Base-by-base conservation (phyloP, 2,113 vertebrate genomes). In the Psilopsiagon aurifrons region DNA sequence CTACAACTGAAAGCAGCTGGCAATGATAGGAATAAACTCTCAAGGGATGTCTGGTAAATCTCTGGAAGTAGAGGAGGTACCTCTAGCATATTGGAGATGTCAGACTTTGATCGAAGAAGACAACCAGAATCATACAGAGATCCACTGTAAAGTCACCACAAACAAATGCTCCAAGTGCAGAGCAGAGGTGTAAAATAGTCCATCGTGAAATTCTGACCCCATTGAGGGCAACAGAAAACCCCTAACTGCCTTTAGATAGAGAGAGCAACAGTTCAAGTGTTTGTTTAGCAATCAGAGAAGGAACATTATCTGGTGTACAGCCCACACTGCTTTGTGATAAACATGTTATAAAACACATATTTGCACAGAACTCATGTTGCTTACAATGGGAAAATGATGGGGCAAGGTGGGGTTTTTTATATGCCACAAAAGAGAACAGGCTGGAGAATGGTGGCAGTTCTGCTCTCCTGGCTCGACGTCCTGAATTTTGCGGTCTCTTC, bases 331-430 rank as follows among this genome's bases (percentile, higher is more conserved):
- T 93, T 83, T 57, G 25, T 44, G 80, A 78, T 93, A 92, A 93
- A 88, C 83, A 82, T 20, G 46, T 90, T 86, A 78, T 93, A 96
- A 96, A 94, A 25, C 52, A 89, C 80, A 11, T 64, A 83, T 95
- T 95, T 95, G 78, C 86, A 62, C 74, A 68, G 81, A 90, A 73
- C 44, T 82, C 62, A 10, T n/a, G 6, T 13, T 84, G 44, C 86
- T 57, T 75, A 71, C 77, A 88, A 31, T 8, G 39, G 60, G 86
- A 64, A 92, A 93, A 62, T 47, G 43, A 25, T 1, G 5, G 44
- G 33, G 51, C 33, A 62, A 35, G 54, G 51, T 69, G 57, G 35
- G 16, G 8, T 6, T 49, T 47, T 87, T 44, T n/a, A 25, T 24
- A 43, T 16, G 11, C 28, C 20, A 11, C 7, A 11, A 33, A 16